Conservation (phyloP, 2,113 vertebrate genomes). For the Strigops habroptila region DNA sequence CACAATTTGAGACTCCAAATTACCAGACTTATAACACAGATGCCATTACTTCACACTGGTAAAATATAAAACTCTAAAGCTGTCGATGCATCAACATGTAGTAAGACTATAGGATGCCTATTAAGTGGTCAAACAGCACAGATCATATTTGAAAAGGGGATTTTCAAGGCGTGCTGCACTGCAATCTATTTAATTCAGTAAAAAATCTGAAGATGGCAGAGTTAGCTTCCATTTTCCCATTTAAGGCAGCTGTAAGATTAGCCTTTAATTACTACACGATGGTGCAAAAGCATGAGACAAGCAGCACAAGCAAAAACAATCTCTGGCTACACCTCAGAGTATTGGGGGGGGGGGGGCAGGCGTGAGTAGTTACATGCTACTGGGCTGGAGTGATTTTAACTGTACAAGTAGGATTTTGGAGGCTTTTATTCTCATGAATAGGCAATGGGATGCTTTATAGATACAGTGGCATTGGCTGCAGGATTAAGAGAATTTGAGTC, state of each 20-base stretch:
- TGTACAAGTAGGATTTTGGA: background rate
- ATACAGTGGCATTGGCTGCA: background rate
- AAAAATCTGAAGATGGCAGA: background rate
- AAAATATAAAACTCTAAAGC: background rate
- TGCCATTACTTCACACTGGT: background rate
- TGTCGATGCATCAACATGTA: background rate
- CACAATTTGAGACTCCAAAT: background rate
- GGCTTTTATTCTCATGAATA: background rate
- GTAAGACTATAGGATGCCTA: background rate
- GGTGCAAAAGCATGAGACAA: background rate
- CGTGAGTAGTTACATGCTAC: background rate
- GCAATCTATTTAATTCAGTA: background rate
- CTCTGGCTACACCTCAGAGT: background rate
- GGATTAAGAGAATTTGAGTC: background rate
- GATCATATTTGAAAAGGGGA: background rate
- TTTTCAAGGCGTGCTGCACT: background rate
- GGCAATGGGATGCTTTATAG: background rate
- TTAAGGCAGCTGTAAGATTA: background rate
- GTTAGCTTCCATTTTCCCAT: background rate
- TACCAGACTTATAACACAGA: background rate
- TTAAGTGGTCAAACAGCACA: background rate
- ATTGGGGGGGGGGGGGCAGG: fast-evolving
- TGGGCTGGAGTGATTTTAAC: background rate
- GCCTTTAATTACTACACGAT: background rate
- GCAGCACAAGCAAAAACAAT: background rate